Base-by-base conservation (phyloP, 2,797 vertebrate genomes). In the Holocentrus rufus region DNA sequence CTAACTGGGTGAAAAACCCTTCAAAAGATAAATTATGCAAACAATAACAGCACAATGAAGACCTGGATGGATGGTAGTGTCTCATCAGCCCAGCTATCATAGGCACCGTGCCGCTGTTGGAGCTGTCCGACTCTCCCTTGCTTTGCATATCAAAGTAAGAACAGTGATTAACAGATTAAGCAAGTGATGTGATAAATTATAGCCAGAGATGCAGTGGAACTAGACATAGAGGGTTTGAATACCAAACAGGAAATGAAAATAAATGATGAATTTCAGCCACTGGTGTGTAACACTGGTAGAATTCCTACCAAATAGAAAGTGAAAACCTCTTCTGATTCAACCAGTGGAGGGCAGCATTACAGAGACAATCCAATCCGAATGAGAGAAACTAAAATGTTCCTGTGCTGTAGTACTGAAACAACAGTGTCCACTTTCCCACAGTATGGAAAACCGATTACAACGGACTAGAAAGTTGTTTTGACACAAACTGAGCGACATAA, bases 311-410 rank as follows among this genome's bases (percentile, higher is more conserved):
- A 27, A 20, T 17, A 39, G n/a, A 18, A 25, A 36, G 10, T 18
- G 44, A 46, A 22, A 27, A 39, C 27, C 23, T 44, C 47, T 13
- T 60, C 8, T 20, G 25, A 60, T 15, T 72, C 22, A 42, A 22
- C 84, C 88, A 88, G 73, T 0, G 6, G 89, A 80, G 84, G 87
- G 90, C 89, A 89, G 80, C 8, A 87, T 76, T 81, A 64, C 72
- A 68, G 49, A 74, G 42, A 63, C 55, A 57, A 57, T 20, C 23
- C 11, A 2, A 44, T 20, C n/a, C 10, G 60, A 57, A 22, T 39
- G 1, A 0, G 7, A 18, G 25, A 31, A 7, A 20, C 47, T 6
- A 39, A 30, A 42, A n/a, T 56, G n/a, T 11, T 22, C 9, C 31
- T 69, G 66, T 64, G 74, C 1, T 0, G 55, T 55, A n/a, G 20